phyloP scores from a whole-genome alignment of 2,113 vertebrate genomes.

The Orthonyx spaldingii region DNA sequence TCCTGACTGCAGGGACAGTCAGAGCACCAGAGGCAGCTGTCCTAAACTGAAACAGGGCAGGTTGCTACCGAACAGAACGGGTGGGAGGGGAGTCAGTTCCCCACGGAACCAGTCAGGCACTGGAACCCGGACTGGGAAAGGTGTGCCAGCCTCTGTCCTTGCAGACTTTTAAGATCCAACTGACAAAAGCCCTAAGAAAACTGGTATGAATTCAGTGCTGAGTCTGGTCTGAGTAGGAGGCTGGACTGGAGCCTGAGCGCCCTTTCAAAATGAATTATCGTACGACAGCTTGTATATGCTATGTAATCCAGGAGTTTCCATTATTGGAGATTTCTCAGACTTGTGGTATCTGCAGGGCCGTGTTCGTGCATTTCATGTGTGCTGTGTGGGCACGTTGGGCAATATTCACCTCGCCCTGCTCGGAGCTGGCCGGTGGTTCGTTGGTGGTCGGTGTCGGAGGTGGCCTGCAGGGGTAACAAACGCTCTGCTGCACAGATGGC shows the following conservation, averaged over 20 bases:
- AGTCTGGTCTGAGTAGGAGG: neutral
- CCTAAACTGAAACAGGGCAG: neutral
- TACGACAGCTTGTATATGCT: neutral
- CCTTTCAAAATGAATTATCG: neutral
- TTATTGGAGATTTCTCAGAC: neutral
- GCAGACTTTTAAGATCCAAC: neutral
- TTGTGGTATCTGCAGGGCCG: neutral
- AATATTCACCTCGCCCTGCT: neutral
- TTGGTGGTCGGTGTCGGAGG: neutral
- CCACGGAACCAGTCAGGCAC: neutral
- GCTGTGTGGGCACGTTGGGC: rapidly evolving
- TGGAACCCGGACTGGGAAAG: neutral
- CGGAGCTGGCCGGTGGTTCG: neutral
- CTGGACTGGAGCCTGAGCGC: neutral
- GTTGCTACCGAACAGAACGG: neutral
- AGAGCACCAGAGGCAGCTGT: neutral
- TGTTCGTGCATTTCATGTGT: neutral
- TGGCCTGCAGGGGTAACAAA: neutral
- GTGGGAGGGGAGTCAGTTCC: neutral
- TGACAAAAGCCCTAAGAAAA: neutral
- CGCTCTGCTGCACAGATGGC: neutral
- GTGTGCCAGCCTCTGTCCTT: neutral
- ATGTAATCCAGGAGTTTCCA: neutral
- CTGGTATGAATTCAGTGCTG: neutral
- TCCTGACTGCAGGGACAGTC: neutral